Evolutionary conservation across 2,888 invertebrate species (phyloP).

Genomic region (Sphaerophoria rueppellii): DNA sequence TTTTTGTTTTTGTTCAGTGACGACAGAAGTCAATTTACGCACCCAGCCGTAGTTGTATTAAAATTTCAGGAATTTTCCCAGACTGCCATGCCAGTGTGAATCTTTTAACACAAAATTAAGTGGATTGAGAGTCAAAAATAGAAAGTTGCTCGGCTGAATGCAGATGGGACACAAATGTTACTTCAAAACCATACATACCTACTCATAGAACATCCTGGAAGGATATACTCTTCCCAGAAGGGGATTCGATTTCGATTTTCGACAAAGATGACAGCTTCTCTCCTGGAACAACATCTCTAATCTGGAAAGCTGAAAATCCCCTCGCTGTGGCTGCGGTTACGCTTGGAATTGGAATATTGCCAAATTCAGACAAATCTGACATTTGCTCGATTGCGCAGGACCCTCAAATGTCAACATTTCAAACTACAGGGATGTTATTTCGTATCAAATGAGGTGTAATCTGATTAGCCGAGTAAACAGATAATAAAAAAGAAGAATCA

Average conservation of each 20-base stretch:
- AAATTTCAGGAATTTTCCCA: conserved; percentile 52
- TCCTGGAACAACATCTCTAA: conserved; percentile 35
- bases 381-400: conserved; percentile 48
- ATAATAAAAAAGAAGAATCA: conserved; percentile 42
- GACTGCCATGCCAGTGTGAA: conserved; percentile 65
- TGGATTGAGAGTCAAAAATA: conserved; percentile 69
- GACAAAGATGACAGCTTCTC: conserved; percentile 58
- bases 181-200: not conserved
- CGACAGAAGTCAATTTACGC: conserved; percentile 73
- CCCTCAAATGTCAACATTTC: conserved; percentile 42
- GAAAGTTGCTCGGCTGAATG: conserved; percentile 65
- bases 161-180: conserved; percentile 73
- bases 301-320: conserved; percentile 37
- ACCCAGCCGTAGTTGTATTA: conserved; percentile 48
- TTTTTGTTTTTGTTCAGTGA: conserved; percentile 57
- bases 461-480: conserved; percentile 62
- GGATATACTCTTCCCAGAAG: conserved; percentile 25
- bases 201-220: conserved; percentile 48
- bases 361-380: conserved; percentile 17
- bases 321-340: conserved; percentile 37
- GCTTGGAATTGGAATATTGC: conserved; percentile 30
- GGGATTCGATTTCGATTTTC: not conserved
- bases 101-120: conserved; percentile 69
- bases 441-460: conserved; percentile 65
- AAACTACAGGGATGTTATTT: conserved; percentile 64